Evolutionary conservation across 2,888 invertebrate genomes (phyloP).

Genomic region (Gastrophysa polygoni): DNA sequence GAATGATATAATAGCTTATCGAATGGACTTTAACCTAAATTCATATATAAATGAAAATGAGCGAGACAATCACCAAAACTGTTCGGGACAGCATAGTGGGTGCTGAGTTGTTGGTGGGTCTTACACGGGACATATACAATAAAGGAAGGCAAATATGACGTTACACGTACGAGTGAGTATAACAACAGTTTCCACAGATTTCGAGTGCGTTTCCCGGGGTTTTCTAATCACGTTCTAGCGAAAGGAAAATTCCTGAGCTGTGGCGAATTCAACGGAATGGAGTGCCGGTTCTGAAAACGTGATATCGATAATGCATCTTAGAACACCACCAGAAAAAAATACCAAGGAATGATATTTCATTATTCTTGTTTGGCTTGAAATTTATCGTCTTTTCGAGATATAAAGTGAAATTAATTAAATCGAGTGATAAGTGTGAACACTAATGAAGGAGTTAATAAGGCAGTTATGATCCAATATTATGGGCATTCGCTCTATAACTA

Average conservation of each 20-base stretch:
- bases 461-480: not conserved
- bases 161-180: too few relatives aligned
- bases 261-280: not conserved
- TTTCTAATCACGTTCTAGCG: too few relatives aligned
- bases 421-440: not conserved
- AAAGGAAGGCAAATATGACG: too few relatives aligned
- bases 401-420: not conserved
- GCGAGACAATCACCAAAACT: conserved; percentile 10
- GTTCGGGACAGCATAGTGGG: conserved; percentile 12
- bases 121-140: not conserved
- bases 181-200: too few relatives aligned
- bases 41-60: conserved; percentile 26
- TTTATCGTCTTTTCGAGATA: not conserved
- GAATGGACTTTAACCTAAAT: conserved; percentile 33
- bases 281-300: not conserved
- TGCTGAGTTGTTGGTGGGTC: not conserved
- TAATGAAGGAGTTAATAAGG: too few relatives aligned
- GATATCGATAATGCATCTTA: not conserved
- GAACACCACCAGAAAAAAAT: not conserved
- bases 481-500: not conserved
- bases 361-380: not conserved
- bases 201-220: too few relatives aligned
- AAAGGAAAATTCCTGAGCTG: too few relatives aligned
- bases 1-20: conserved; percentile 28
- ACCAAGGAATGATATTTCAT: not conserved